phyloP scores from a whole-genome alignment of 2,888 invertebrate genomes.

The Dexiosoma caninum region DNA sequence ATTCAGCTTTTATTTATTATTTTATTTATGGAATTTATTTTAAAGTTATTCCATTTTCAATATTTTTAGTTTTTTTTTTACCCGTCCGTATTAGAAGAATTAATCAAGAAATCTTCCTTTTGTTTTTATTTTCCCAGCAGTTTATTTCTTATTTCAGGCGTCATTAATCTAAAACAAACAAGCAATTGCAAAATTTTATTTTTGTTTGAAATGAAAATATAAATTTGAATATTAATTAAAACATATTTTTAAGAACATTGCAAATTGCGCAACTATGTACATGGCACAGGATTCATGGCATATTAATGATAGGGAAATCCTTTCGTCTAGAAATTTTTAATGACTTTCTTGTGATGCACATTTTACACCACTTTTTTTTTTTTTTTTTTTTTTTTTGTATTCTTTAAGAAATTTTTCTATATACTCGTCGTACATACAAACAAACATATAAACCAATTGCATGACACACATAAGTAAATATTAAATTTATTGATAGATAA shows the following conservation, averaged over 20 bases:
- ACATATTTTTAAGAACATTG: background rate
- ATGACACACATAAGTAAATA: background rate
- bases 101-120: no score
- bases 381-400: no score
- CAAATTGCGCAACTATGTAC: constrained; percentile 52
- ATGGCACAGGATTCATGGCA: constrained; percentile 44
- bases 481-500: background rate
- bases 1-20: no score
- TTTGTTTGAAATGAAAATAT: constrained; percentile 5
- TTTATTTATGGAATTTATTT: no score
- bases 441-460: no score
- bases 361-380: constrained; percentile 3
- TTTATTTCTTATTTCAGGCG: no score
- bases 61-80: no score
- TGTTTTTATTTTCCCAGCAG: no score
- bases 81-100: no score
- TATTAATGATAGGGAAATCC: constrained; percentile 56
- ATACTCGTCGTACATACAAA: no score
- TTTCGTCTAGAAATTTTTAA: constrained; percentile 63
- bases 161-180: background rate
- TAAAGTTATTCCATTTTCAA: no score
- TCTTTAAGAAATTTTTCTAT: constrained; percentile 37
- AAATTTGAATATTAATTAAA: constrained; percentile 43
- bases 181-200: background rate
- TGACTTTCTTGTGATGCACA: constrained; percentile 53